Base-by-base conservation (phyloP, 2,888 invertebrate genomes). In the Camponotus fellah region DNA sequence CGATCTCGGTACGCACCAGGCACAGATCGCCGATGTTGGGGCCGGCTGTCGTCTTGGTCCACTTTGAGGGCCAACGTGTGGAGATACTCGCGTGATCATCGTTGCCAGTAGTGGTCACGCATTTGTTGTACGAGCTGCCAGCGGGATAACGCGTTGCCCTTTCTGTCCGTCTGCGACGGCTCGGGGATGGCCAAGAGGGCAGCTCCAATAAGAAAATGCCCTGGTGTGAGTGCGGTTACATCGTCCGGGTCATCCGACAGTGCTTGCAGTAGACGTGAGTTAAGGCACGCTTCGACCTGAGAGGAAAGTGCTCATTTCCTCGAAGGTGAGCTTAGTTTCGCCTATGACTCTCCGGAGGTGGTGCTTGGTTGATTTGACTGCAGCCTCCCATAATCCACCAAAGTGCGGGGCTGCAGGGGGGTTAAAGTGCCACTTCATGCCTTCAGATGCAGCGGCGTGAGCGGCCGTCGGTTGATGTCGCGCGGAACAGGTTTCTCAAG, bases 151-250 rank as follows among this genome's bases (percentile, higher is more conserved):
- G 10, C 0, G 17, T 1, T n/a, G 58, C 1, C 10, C 0, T 2
- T 2, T 0, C 0, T 9, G 0, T 26, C 26, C n/a, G 3, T 3
- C 0, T 2, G 21, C 1, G 4, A 0, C 0, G 58, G 26, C 10
- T 58, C 58, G 2, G 26, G 58, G 2, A 58, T 3, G 4, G 21
- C n/a, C 0, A 3, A 9, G 10, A 58, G 9, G 0, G 21, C 2
- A 8, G 9, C 3, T 58, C 10, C 58, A 0, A 21, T n/a, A 3
- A 58, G 58, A 2, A 40, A 40, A 0, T 62, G 64, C 0, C 37
- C 64, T 1, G 12, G n/a, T 0, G n/a, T 37, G 1, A 64, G n/a
- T 0, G 12, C 10, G 1, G 34, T 0, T 1, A 37, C 0, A n/a
- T 64, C 37, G 0, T 37, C 64, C 0, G 64, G 37, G 2, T 64